Evolutionary conservation across 2,888 invertebrate species (phyloP), one percentile per base, ranked within the genome.

Genomic region (Hecatera dysodea): DNA sequence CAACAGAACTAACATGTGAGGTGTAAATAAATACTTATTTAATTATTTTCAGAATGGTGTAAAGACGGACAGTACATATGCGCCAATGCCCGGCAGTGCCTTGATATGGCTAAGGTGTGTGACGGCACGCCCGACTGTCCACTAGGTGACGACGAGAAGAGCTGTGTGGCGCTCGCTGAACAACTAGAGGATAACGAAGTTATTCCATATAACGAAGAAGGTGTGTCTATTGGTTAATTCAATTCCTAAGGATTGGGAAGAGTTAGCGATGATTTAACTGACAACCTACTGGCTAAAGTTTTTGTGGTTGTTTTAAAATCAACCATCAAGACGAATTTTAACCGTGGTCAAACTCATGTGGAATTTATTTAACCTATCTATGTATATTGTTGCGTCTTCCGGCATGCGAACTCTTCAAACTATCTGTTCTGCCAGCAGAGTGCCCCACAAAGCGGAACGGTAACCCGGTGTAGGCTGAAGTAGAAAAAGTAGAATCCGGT

Each of bases 61-160:
- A 91, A 93, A 71, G 96, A 97, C 60, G 97, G 97, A 0, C 97
- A 98, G 90, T 98, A 97, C 86, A 97, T 98, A 2, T 98, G 98
- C 86, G 97, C 97, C 0, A 98, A 97, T 87, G 97, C 97, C 22
- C 96, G 97, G 79, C 96, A 96, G 74, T 98, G 98, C 89, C 96
- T 98, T 22, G 96, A 97, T 53, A 96, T 95, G 87, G 91, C 90
- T 0, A 96, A 96, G 83, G 97, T 98, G 33, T 98, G 98, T 89
- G 97, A 98, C 86, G 98, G 98, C 0, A 91, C 94, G 29, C 96
- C 96, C 7, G 97, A 98, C 85, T 98, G 98, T 89, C 97, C 97
- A 0, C 95, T 96, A 39, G 97, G 97, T 0, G 98, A 98, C 85
- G 98, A 98, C 87, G 98, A 98, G 88, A 97, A 97, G 80, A 97